Evolutionary conservation across 1,140 invertebrate species (phyloP).

Genomic region (Cydia pomonella): DNA sequence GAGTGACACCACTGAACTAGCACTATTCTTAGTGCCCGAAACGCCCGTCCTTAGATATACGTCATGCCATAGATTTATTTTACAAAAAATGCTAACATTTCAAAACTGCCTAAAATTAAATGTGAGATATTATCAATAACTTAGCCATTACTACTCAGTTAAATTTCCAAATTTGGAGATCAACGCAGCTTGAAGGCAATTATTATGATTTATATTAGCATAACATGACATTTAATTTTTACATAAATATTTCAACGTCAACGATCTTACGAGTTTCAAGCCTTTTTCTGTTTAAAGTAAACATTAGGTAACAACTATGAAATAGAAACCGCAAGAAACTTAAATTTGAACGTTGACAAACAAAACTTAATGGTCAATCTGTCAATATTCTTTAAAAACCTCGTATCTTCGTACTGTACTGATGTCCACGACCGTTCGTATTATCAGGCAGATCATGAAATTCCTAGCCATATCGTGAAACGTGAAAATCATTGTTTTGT

Average conservation of each 20-base stretch:
- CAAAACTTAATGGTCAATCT: too few species aligned
- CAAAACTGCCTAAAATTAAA: neutral
- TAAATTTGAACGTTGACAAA: neutral
- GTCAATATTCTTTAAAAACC: too few species aligned
- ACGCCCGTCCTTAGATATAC: too few species aligned
- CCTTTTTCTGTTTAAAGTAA: neutral
- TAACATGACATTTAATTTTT: neutral
- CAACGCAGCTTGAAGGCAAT: neutral
- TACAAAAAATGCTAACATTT: neutral
- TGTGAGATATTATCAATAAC: neutral
- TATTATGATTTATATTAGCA: slow-evolving; percentile 1
- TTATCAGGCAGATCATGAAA: too few species aligned
- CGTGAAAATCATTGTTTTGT: too few species aligned
- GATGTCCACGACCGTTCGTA: too few species aligned
- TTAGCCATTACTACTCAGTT: neutral
- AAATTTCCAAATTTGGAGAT: neutral
- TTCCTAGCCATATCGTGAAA: too few species aligned
- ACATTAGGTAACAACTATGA: slow-evolving; percentile 21
- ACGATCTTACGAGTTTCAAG: neutral
- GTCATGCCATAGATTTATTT: too few species aligned
- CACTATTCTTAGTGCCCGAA: too few species aligned
- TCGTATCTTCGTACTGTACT: too few species aligned
- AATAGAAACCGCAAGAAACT: neutral
- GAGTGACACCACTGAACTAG: too few species aligned
- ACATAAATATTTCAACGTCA: neutral